Percentiles rank a stretch among this genome's conserved stretches.
Conservation (phyloP, 2,888 invertebrate species). For the Petrolisthes manimaculis region DNA sequence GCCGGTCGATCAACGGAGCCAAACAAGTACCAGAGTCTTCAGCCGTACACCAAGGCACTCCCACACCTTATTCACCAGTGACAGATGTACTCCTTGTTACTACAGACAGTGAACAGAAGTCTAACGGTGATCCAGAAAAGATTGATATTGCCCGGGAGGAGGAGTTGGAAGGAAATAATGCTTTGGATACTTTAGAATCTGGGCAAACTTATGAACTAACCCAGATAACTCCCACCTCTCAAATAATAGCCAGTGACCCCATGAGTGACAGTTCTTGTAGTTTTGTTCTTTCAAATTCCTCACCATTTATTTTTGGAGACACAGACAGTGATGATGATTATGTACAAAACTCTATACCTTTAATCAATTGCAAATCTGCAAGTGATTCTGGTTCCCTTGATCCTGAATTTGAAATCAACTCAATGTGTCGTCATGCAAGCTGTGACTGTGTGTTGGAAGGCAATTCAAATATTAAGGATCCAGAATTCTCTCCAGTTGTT, state of each 20-base stretch:
- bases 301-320: neutral
- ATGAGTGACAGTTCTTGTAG: neutral
- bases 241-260: neutral
- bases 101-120: too few species aligned
- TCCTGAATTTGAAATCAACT: neutral
- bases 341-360: neutral
- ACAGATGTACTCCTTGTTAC: too few species aligned
- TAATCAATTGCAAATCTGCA: neutral
- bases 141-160: too few species aligned
- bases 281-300: neutral
- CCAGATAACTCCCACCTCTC: too few species aligned
- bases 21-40: too few species aligned
- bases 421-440: neutral
- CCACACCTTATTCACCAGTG: too few species aligned
- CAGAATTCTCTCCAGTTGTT: neutral
- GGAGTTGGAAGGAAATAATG: too few species aligned
- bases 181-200: too few species aligned
- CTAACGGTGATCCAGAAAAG: too few species aligned
- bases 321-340: neutral
- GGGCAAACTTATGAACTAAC: too few species aligned
- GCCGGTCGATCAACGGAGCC: too few species aligned
- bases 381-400: neutral
- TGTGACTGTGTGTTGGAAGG: neutral
- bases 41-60: too few species aligned
- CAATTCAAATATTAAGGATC: neutral